phyloP scores from a whole-genome alignment of 2,797 vertebrate genomes.

The Bryconaethiops microstoma region DNA sequence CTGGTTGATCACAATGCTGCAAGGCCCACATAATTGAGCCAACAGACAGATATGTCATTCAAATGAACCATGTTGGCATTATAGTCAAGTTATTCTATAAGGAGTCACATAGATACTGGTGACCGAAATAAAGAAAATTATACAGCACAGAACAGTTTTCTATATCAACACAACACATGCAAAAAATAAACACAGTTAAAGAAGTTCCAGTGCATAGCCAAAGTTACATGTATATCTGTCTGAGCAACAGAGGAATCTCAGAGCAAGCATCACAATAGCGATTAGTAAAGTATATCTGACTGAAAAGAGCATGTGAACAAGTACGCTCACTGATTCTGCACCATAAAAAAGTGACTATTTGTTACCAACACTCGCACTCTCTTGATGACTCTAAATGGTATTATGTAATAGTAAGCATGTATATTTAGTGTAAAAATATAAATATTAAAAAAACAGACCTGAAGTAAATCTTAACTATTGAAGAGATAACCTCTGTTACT shows the following conservation, averaged over 20 bases:
- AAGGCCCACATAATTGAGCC: not conserved
- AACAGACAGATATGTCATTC: not conserved
- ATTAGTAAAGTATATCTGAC: not conserved
- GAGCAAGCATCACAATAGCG: not conserved
- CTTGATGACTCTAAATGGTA: too few relatives aligned
- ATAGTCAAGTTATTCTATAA: not conserved
- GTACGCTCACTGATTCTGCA: too few relatives aligned
- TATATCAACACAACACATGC: not conserved
- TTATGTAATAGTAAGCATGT: too few relatives aligned
- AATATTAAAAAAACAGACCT: too few relatives aligned
- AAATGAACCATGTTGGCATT: not conserved
- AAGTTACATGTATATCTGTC: not conserved
- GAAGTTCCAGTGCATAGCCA: not conserved
- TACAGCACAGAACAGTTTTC: not conserved
- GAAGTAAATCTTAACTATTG: not conserved
- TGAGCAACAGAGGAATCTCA: conserved; percentile 3
- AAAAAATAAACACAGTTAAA: not conserved
- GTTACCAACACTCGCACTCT: too few relatives aligned
- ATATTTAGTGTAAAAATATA: too few relatives aligned
- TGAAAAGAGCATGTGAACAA: not conserved
- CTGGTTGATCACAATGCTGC: not conserved
- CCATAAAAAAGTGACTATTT: too few relatives aligned
- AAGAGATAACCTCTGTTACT: not conserved
- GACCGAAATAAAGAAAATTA: not conserved
- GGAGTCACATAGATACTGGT: not conserved